Conservation (phyloP, 2,113 vertebrate species). For the Ploceus nigricollis region DNA sequence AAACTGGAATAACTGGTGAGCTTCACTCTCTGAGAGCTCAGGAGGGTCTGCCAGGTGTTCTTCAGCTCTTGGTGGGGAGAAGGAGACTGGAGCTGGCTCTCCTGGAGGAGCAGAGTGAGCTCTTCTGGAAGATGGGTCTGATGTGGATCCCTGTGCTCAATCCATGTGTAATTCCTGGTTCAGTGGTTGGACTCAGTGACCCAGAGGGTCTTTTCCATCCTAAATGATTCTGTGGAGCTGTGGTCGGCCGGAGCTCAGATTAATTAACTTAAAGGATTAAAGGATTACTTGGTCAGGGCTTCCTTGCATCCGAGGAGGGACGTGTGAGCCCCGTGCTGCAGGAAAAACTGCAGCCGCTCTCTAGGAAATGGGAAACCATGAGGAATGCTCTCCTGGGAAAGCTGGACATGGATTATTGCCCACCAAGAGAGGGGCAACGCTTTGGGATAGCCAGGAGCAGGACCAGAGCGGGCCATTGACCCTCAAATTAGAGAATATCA, state of each 20-base stretch:
- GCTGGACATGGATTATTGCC: not conserved
- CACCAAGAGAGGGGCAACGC: fast-evolving
- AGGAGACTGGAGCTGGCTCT: not conserved
- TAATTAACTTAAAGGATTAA: not conserved
- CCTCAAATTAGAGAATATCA: not conserved
- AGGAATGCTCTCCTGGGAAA: not conserved
- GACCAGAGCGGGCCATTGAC: fast-evolving
- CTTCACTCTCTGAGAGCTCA: not conserved
- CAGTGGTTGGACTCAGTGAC: fast-evolving
- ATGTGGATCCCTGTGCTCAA: not conserved
- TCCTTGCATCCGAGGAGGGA: not conserved
- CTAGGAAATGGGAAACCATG: not conserved
- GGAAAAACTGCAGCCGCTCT: not conserved
- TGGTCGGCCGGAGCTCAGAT: fast-evolving
- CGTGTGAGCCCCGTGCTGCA: fast-evolving
- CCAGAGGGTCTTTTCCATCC: not conserved
- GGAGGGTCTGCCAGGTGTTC: not conserved
- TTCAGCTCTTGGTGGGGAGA: not conserved
- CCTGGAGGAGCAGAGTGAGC: not conserved
- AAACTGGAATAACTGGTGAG: not conserved
- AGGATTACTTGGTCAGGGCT: not conserved
- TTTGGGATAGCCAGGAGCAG: not conserved
- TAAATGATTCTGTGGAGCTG: fast-evolving
- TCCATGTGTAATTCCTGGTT: fast-evolving
- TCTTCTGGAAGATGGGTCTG: not conserved